phyloP scores from a whole-genome alignment of 2,797 vertebrate genomes.

The Eulemur coronatus region DNA sequence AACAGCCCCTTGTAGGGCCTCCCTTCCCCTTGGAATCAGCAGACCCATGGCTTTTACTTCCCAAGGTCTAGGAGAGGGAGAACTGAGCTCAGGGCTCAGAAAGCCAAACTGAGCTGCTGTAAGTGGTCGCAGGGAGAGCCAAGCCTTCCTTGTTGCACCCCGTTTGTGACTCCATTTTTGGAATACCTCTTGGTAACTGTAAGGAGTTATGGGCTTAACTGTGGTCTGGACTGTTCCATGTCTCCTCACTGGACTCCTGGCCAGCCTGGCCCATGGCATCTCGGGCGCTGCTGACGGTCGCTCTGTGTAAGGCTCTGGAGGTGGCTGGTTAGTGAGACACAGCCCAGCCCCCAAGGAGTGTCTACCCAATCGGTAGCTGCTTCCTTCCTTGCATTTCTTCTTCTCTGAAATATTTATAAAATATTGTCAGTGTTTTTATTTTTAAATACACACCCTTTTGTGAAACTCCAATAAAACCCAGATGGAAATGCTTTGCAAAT shows the following conservation, averaged over 20 bases:
- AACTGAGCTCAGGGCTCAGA: background rate
- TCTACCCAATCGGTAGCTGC: background rate
- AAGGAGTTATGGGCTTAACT: background rate
- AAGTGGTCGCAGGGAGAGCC: background rate
- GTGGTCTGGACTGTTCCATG: background rate
- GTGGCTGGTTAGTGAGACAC: background rate
- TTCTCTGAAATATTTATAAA: conserved; percentile 16
- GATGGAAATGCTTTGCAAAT: conserved; percentile 54
- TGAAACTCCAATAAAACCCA: conserved; percentile 61
- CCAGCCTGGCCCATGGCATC: background rate
- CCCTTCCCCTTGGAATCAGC: background rate
- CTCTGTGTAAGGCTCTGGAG: background rate
- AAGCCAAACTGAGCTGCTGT: background rate
- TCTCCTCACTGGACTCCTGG: background rate
- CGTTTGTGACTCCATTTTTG: background rate
- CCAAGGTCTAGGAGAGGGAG: background rate
- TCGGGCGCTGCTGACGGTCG: background rate
- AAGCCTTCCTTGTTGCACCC: background rate
- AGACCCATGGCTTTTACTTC: background rate
- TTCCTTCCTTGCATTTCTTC: background rate
- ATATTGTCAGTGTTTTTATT: conserved; percentile 54
- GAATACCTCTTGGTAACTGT: background rate
- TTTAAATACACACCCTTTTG: conserved; percentile 17
- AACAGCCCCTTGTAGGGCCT: background rate
- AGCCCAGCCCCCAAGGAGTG: background rate